A percentile compares a stretch with the other conserved stretches of the same genome.
Conservation (phyloP, 2,888 invertebrate genomes). For the Habrosyne pyritoides region DNA sequence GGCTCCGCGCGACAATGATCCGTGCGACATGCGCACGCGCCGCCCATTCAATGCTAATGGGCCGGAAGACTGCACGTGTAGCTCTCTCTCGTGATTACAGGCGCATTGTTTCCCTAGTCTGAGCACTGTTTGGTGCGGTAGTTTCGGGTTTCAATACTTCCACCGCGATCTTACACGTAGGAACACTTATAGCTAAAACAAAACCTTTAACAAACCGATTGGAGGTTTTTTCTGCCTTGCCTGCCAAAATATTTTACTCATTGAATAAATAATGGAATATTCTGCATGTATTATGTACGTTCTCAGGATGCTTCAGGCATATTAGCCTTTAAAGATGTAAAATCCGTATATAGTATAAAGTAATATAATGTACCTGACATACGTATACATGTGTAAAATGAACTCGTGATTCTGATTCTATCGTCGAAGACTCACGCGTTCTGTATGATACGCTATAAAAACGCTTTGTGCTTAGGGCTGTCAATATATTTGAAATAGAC, state of each 20-base stretch:
- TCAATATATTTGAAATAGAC: constrained; percentile 20
- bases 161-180: constrained; percentile 5
- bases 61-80: constrained; percentile 73
- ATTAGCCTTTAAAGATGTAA: neutral
- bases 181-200: neutral
- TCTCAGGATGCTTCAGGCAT: too few species aligned
- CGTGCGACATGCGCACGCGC: constrained; percentile 65
- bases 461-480: constrained; percentile 37
- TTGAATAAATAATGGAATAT: too few species aligned
- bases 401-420: constrained; percentile 67
- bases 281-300: too few species aligned
- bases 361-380: neutral
- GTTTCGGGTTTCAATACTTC: constrained; percentile 49
- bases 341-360: too few species aligned
- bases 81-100: constrained; percentile 68
- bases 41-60: constrained; percentile 81
- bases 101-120: constrained; percentile 55
- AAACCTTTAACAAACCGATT: neutral
- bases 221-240: too few species aligned
- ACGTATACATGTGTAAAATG: constrained; percentile 40
- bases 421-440: constrained; percentile 51
- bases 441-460: constrained; percentile 51
- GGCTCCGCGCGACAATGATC: constrained; percentile 66
- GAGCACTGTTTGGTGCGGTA: constrained; percentile 40
- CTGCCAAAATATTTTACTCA: too few species aligned